Evolutionary conservation across 2,888 invertebrate genomes (phyloP).

Genomic region (Opisthograptis luteolata): DNA sequence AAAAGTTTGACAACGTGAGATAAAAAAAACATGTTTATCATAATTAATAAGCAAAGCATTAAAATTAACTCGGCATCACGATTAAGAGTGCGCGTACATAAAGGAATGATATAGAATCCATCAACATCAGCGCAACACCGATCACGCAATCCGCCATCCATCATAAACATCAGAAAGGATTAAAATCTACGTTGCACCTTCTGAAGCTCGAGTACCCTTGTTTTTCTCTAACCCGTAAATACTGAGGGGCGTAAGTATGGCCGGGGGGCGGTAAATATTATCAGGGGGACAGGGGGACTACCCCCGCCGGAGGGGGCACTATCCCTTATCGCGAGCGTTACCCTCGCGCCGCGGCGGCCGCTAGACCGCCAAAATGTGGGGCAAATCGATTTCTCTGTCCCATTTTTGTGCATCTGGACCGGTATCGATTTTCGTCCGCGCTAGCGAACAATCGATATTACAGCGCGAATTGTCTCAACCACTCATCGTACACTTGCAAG

Average conservation of each 20-base stretch:
- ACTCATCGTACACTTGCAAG: neutral
- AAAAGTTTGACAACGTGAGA: neutral
- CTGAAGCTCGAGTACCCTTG: constrained; percentile 83
- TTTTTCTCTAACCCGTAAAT: constrained; percentile 85
- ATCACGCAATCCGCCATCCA: constrained; percentile 83
- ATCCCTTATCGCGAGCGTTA: constrained; percentile 84
- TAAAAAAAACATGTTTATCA: neutral
- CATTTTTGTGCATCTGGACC: constrained; percentile 84
- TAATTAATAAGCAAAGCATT: constrained; percentile 49
- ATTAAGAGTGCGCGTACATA: constrained; percentile 46
- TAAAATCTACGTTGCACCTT: constrained; percentile 85
- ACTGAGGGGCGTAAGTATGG: constrained; percentile 84
- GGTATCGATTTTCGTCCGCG: constrained; percentile 69
- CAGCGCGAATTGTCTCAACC: constrained; percentile 7
- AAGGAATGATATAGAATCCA: constrained; percentile 76
- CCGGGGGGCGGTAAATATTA: constrained; percentile 84
- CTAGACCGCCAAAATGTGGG: constrained; percentile 82
- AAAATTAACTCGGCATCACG: constrained; percentile 59
- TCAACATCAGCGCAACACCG: constrained; percentile 77
- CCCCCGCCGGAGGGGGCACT: constrained; percentile 76
- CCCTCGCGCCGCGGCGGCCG: constrained; percentile 77
- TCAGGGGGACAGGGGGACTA: constrained; percentile 70
- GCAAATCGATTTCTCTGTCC: constrained; percentile 82
- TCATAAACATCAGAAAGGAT: constrained; percentile 85
- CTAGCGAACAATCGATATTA: constrained; percentile 33